These are phyloP conservation scores for Fregetta grallaria DNA, from an alignment of 2,113 vertebrate species.

Conservation along the genomic window DNA sequence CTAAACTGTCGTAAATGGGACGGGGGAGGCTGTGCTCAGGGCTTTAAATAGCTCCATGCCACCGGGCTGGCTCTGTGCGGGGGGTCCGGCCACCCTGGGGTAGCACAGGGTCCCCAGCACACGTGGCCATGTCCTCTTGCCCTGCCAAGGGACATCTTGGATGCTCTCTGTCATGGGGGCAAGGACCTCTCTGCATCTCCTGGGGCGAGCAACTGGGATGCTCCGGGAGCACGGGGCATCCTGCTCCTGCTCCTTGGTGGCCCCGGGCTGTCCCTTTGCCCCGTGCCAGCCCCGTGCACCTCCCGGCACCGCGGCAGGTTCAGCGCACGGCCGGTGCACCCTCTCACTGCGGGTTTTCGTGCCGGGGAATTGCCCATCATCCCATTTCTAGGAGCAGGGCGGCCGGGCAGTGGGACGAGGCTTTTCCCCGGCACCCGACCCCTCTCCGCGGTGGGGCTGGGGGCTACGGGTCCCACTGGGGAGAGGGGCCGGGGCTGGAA, in stretches of 20 bases:
- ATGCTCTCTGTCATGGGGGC: not conserved
- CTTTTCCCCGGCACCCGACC: not conserved
- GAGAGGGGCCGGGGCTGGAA: not conserved
- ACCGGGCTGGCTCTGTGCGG: not conserved
- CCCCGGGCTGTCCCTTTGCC: not conserved
- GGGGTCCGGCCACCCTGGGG: not conserved
- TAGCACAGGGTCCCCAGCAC: not conserved
- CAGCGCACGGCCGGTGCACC: fast-evolving
- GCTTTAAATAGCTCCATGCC: not conserved
- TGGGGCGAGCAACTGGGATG: not conserved
- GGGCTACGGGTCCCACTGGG: not conserved
- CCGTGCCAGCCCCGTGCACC: fast-evolving
- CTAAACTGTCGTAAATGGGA: not conserved
- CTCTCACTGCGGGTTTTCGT: not conserved
- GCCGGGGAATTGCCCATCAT: fast-evolving
- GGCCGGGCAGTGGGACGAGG: fast-evolving
- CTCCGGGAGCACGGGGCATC: not conserved
- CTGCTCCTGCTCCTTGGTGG: not conserved
- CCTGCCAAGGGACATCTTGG: not conserved
- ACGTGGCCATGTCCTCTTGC: fast-evolving
- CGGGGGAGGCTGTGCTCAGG: not conserved
- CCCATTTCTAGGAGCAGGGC: not conserved
- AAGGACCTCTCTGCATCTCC: not conserved
- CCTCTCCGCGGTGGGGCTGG: fast-evolving
- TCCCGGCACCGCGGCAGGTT: not conserved